These are phyloP conservation scores for Platorchestia sp. DNA, from an alignment of 1,140 invertebrate species.

Conservation along the genomic window DNA sequence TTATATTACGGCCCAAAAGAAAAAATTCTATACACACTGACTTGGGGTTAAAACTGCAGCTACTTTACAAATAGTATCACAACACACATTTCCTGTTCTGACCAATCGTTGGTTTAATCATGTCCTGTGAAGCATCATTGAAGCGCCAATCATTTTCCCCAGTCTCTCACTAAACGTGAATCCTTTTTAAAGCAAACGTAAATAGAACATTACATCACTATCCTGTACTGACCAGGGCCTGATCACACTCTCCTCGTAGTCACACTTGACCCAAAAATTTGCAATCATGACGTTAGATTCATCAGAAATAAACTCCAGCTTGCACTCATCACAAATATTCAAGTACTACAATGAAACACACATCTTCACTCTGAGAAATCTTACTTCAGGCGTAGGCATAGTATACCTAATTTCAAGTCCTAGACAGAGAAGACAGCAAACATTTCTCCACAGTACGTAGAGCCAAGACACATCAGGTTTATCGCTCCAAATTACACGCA, in stretches of 20 bases:
- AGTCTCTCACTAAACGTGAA: neutral
- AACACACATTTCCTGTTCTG: neutral
- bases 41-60: neutral
- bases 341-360: neutral
- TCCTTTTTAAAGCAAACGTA: neutral
- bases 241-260: neutral
- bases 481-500: neutral
- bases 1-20: neutral
- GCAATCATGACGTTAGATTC: neutral
- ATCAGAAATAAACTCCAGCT: neutral
- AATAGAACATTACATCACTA: neutral
- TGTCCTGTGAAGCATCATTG: neutral
- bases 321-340: neutral
- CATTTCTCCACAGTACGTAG: neutral
- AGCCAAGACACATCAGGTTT: neutral
- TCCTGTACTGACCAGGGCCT: neutral
- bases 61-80: neutral
- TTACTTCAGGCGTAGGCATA: neutral
- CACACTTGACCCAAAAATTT: neutral
- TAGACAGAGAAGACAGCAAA: neutral
- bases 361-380: neutral
- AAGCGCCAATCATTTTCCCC: neutral
- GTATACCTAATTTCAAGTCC: neutral
- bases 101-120: neutral
- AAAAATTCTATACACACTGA: neutral